phyloP scores from a whole-genome alignment of 2,888 invertebrate genomes.

The Thelaira solivaga region DNA sequence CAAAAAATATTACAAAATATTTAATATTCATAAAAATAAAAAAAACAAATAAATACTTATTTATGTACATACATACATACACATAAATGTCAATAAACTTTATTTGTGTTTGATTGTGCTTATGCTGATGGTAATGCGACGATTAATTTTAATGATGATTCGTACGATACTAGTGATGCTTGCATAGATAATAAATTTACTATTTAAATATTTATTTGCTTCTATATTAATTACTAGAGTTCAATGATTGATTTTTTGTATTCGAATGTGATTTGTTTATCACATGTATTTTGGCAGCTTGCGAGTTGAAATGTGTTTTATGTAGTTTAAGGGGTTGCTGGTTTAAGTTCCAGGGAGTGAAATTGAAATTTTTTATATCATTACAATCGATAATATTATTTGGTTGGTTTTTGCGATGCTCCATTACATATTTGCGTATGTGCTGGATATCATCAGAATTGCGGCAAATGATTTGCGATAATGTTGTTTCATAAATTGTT shows the following conservation, averaged over 20 bases:
- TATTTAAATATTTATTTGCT: background rate
- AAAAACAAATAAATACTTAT: background rate
- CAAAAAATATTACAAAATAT: too few species aligned
- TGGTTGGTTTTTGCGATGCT: constrained; percentile 78
- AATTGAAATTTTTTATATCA: constrained; percentile 80
- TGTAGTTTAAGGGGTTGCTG: constrained; percentile 62
- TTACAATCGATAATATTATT: constrained; percentile 83
- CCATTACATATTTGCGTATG: constrained; percentile 85
- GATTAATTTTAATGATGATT: background rate
- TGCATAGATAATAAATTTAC: background rate
- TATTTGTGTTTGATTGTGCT: constrained; percentile 53
- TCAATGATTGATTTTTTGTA: constrained; percentile 14
- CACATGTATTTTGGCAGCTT: constrained; percentile 66
- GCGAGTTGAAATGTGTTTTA: constrained; percentile 63
- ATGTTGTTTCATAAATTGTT: constrained; percentile 86
- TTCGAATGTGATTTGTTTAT: constrained; percentile 55
- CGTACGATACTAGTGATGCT: background rate
- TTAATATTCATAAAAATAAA: background rate
- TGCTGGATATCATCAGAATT: constrained; percentile 83
- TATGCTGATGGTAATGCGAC: constrained; percentile 13
- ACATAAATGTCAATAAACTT: constrained; percentile 50
- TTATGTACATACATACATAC: constrained; percentile 15
- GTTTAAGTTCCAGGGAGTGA: constrained; percentile 79
- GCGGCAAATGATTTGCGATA: constrained; percentile 86
- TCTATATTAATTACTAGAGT: constrained; percentile 12